Percentiles rank a stretch among this genome's conserved stretches.
Evolutionary conservation across 37 sponge, comb jelly and placozoan species (phyloP).

Genomic region (Tethya wilhelma): DNA sequence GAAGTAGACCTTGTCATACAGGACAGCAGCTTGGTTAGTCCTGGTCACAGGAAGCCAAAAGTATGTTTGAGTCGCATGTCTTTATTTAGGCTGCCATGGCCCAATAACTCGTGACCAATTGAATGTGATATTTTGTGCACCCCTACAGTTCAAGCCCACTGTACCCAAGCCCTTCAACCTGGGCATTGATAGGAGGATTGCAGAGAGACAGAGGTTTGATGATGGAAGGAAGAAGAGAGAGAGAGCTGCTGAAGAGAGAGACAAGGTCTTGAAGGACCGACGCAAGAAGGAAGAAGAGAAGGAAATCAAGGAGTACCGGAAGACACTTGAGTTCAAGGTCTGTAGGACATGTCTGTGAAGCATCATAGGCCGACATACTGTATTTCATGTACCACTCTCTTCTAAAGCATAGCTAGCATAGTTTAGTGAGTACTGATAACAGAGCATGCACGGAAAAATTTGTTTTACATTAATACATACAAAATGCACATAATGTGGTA

Average conservation of each 20-base stretch:
- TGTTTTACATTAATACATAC: no score
- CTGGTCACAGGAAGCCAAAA: no score
- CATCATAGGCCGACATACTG: not conserved
- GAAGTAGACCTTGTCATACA: no score
- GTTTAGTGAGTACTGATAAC: not conserved
- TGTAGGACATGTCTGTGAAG: not conserved
- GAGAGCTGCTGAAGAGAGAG: not conserved
- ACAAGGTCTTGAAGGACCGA: not conserved
- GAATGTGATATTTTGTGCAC: not conserved
- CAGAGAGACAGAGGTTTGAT: slow-evolving; percentile 20
- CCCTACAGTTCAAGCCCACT: slow-evolving; percentile 8
- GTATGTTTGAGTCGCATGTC: no score
- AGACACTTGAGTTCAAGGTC: slow-evolving; percentile 32
- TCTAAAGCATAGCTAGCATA: not conserved
- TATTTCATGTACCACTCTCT: not conserved
- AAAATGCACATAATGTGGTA: no score
- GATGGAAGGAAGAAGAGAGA: not conserved
- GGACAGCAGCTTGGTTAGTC: no score
- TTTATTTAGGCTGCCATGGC: no score
- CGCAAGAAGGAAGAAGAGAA: slow-evolving; percentile 25
- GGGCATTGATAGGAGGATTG: not conserved
- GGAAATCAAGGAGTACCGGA: slow-evolving; percentile 38
- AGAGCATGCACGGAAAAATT: no score
- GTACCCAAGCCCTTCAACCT: slow-evolving; percentile 58
- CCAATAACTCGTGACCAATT: no score